Percentiles rank a stretch among this genome's conserved stretches.
Conservation (phyloP, 2,113 vertebrate species). For the Brachionichthys hirsutus region DNA sequence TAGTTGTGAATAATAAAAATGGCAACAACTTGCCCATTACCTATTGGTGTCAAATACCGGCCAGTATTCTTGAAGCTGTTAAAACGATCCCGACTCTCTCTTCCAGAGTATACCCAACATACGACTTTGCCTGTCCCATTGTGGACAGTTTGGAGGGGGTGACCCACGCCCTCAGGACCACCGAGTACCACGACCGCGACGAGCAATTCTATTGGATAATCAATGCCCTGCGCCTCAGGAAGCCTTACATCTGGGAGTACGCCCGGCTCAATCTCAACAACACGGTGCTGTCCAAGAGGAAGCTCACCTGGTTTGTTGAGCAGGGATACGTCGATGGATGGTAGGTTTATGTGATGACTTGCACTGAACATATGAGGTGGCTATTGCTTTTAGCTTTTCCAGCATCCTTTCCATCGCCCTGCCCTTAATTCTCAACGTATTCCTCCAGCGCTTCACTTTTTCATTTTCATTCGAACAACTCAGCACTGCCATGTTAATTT, state of each 20-base stretch:
- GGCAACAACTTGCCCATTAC: not conserved
- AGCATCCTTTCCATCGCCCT: not conserved
- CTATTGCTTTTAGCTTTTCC: no score
- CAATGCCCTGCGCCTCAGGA: slow-evolving; percentile 86
- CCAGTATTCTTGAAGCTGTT: not conserved
- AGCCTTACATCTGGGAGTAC: slow-evolving; percentile 96
- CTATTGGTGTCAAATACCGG: not conserved
- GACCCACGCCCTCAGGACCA: slow-evolving; percentile 95
- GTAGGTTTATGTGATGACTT: slow-evolving; percentile 64
- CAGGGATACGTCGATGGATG: slow-evolving; percentile 98
- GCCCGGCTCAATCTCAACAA: slow-evolving; percentile 97
- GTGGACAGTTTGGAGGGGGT: slow-evolving; percentile 97
- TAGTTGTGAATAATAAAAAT: not conserved
- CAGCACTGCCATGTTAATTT: not conserved
- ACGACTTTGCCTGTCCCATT: slow-evolving; percentile 97
- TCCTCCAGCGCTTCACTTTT: not conserved
- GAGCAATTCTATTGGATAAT: slow-evolving; percentile 98
- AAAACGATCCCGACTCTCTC: not conserved
- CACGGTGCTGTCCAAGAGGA: slow-evolving; percentile 95
- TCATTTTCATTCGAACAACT: no score
- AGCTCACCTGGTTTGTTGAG: slow-evolving; percentile 97
- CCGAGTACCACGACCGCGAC: slow-evolving; percentile 96
- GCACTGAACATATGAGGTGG: no score
- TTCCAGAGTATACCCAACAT: slow-evolving; percentile 91
- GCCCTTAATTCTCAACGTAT: not conserved